Base-by-base conservation (phyloP, 2,113 vertebrate species). In the Platanista minor region DNA sequence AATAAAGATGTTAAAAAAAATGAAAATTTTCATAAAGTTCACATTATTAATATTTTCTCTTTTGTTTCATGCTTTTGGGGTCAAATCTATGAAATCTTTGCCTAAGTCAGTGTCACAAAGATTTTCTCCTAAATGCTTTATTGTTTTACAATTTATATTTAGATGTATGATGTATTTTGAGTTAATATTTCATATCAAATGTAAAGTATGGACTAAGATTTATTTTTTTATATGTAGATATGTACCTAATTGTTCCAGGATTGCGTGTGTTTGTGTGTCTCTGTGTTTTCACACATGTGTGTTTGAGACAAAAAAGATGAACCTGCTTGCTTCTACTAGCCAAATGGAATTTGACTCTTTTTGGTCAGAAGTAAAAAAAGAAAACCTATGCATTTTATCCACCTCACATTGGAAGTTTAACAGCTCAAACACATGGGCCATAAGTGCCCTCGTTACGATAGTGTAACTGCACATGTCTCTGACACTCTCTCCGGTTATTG, bases 31-130 rank as follows among this genome's bases (percentile, higher is more conserved):
- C n/a, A 64, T 78, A 23, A 91, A 78, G 54, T 87, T 36, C 57
- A 90, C 67, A 15, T 71, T 90, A 83, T 74, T 84, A 67, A 72
- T 80, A 39, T 25, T 75, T 94, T 85, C 25, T 95, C 69, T 95
- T 72, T 33, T 43, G 8, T 91, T 88, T 94, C 6, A 77, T 92
- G 75, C 10, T 93, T 95, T 96, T 75, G 69, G 49, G 2, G 46
- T 90, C 39, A 49, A 21, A 33, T 80, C 8, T 23, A 88, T 66
- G 36, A 87, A 64, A 62, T 43, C 13, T 90, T 90, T 78, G 49
- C 39, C 14, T 75, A 85, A 39, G 6, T 74, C n/a, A 59, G 8
- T 41, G 11, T 46, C 29, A 72, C 31, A 86, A 86, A 71, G 6
- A n/a, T 81, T 87, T 91, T 95, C 23, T 87, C 17, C 10, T 95